A percentile compares a stretch with the other conserved stretches of the same genome.
Evolutionary conservation across 1,140 invertebrate species (phyloP).

Genomic region (Venustaconcha ellipsiformis): DNA sequence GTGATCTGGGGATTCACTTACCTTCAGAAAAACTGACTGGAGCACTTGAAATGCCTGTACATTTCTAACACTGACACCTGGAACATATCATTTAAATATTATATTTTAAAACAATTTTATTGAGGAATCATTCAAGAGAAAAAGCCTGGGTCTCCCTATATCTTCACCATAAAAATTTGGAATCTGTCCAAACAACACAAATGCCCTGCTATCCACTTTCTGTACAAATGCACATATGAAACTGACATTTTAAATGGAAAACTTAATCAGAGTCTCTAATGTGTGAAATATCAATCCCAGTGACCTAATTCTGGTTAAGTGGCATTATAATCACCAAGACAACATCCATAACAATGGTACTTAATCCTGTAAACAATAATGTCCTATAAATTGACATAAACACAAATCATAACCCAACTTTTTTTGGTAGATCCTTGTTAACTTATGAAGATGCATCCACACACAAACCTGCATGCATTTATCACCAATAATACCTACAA

Average conservation of each 20-base stretch:
- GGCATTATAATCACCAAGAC: no score
- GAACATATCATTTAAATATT: constrained; percentile 19
- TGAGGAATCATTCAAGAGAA: background rate
- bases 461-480: no score
- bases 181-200: background rate
- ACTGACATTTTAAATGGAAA: background rate
- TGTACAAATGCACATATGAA: background rate
- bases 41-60: constrained; percentile 96
- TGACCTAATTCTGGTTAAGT: no score
- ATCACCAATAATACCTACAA: no score
- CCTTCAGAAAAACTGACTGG: constrained; percentile 93
- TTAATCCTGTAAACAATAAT: no score
- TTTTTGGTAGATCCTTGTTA: no score
- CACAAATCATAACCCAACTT: no score
- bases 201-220: background rate
- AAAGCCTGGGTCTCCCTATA: background rate
- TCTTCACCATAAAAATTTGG: background rate
- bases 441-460: no score
- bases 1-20: constrained; percentile 68
- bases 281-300: no score
- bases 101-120: background rate
- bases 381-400: no score
- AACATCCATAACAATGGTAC: no score
- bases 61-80: constrained; percentile 77
- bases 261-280: background rate